Base-by-base conservation (phyloP, 1,140 invertebrate genomes). In the Drosophila suzukii region DNA sequence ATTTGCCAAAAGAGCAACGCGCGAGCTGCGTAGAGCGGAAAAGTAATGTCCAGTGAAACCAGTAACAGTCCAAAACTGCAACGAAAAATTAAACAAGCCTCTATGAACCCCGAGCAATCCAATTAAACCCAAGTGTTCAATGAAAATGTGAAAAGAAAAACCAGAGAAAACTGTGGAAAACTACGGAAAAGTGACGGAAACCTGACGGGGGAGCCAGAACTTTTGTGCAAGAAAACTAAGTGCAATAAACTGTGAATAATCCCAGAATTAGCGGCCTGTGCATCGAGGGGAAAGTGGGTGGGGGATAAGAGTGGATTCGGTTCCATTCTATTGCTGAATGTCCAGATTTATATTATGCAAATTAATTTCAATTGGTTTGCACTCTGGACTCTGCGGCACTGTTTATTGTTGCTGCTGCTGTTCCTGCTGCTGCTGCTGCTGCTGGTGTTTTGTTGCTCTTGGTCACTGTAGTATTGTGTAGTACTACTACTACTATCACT, bases 281-380 rank as follows among this genome's bases (percentile, higher is more conserved):
- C 73, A 81, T 62, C 75, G 83, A 58, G 78, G 55, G 65, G 68
- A 49, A 55, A 39, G 17, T 70, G 49, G 43, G 17, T 11, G 49
- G 65, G 20, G 44, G 55, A 34, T 15, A 55, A 43, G 27, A 46
- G 74, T 36, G 55, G 44, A 41, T 67, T 76, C 53, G 44, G 36
- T 43, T 63, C 72, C 60, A 76, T 84, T 86, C 83, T 86, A 86
- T 86, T 79, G 83, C 72, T 83, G 73, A 71, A 89, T 88, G 67
- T 89, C 68, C 84, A 83, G 79, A 78, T 83, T 80, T 74, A 71
- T 83, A 80, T 84, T 89, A 89, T 89, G 84, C 84, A 89, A 89
- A 89, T 89, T 89, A 89, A 89, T 84, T 89, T 89, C 84, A 89
- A 89, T 89, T 89, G 77, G 84, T 89, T 89, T 89, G 84, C 84